Evolutionary conservation across 2,888 invertebrate genomes (phyloP).

Genomic region (Scaptomyza polygonia): DNA sequence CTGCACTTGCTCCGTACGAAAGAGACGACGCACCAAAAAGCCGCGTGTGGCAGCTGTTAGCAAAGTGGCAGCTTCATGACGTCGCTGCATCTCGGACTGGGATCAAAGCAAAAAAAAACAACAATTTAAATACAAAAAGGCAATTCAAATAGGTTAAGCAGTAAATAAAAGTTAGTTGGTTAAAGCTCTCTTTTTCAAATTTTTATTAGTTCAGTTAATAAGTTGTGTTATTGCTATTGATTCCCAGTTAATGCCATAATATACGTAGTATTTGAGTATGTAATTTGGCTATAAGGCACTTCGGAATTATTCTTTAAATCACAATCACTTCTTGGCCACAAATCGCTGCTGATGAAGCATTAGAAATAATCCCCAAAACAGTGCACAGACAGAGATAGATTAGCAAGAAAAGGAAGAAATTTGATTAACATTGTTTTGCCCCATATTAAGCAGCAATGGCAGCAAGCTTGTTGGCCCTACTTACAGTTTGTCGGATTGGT

Average conservation of each 20-base stretch:
- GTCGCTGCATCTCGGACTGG: conserved; percentile 20
- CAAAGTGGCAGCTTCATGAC: conserved; percentile 86
- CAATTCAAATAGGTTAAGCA: background rate
- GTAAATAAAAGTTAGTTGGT: conserved; percentile 6
- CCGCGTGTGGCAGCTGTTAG: conserved; percentile 90
- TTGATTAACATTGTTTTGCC: background rate
- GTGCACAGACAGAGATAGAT: conserved; percentile 10
- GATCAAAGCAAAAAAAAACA: too few relatives aligned
- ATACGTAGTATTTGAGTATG: background rate
- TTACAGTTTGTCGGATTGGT: conserved; percentile 49
- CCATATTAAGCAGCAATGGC: background rate
- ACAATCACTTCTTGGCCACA: conserved; percentile 55
- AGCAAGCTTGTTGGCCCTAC: conserved; percentile 5
- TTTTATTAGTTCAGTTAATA: conserved; percentile 6
- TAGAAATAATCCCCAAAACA: background rate
- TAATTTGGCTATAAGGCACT: conserved; percentile 59
- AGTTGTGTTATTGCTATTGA: conserved; percentile 8
- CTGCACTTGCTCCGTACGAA: conserved; percentile 92
- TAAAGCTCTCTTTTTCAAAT: conserved; percentile 1
- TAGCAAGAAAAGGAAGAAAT: conserved; percentile 24
- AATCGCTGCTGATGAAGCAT: conserved; percentile 39
- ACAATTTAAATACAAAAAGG: too few relatives aligned
- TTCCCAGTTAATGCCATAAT: conserved; percentile 31
- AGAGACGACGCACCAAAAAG: conserved; percentile 91
- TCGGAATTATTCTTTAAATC: conserved; percentile 24